A percentile compares a stretch with the other conserved stretches of the same genome.
Evolutionary conservation across 2,888 invertebrate species (phyloP).

Genomic region (Drosophila fulvimacula): DNA sequence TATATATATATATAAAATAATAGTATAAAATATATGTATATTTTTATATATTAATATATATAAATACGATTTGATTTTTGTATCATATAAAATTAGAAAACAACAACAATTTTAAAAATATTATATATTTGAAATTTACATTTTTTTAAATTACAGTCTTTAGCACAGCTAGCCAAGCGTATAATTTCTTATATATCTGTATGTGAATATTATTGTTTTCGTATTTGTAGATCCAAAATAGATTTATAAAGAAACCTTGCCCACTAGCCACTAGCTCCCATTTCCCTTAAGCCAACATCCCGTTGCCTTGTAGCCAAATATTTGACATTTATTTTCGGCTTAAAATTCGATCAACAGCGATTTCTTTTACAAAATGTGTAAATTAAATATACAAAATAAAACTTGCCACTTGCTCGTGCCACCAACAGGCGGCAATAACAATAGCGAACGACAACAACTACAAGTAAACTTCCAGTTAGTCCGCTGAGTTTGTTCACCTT

Average conservation of each 20-base stretch:
- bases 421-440: conserved; percentile 20
- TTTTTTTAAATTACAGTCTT: not conserved
- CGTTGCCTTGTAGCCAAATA: not conserved
- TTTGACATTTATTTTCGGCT: not conserved
- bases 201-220: not conserved
- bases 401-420: conserved; percentile 46
- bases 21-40: not conserved
- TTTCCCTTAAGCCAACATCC: not conserved
- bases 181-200: not conserved
- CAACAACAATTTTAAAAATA: too few species aligned
- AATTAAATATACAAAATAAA: conserved; percentile 46
- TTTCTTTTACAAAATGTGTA: conserved; percentile 74
- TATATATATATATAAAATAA: not conserved
- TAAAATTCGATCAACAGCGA: conserved; percentile 47
- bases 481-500: conserved; percentile 75
- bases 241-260: not conserved
- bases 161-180: not conserved
- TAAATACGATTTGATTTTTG: too few species aligned
- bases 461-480: conserved; percentile 49
- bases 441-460: conserved; percentile 27
- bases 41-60: not conserved
- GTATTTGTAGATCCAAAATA: not conserved
- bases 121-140: too few species aligned
- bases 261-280: too few species aligned
- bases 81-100: too few species aligned